Conservation (phyloP, 2,888 invertebrate genomes). For the Chymomyza amoena region DNA sequence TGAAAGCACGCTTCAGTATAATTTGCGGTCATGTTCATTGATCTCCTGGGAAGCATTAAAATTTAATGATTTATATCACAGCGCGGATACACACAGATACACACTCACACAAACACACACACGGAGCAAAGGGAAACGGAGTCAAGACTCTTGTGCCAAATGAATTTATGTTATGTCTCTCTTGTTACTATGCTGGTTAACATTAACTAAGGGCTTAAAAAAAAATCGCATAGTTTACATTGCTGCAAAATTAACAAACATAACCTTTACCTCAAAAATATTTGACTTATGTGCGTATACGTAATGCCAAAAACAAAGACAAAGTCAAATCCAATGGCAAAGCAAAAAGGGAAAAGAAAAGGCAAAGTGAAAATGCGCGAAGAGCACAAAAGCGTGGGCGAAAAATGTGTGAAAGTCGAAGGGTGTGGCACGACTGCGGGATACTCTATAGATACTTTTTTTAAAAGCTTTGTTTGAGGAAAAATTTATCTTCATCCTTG, state of each 20-base stretch:
- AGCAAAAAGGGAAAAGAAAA: constrained; percentile 7
- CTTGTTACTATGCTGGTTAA: constrained; percentile 11
- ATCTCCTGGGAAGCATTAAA: constrained; percentile 77
- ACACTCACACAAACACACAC: background rate
- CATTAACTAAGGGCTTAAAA: constrained; percentile 53
- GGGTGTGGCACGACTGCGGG: background rate
- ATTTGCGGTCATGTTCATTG: constrained; percentile 77
- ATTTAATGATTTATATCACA: constrained; percentile 76
- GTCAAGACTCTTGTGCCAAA: constrained; percentile 29
- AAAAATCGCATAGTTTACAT: constrained; percentile 9
- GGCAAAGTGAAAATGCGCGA: constrained; percentile 6
- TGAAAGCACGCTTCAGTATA: constrained; percentile 74
- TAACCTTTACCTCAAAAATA: constrained; percentile 23
- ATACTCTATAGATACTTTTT: too few species aligned
- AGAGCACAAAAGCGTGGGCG: background rate
- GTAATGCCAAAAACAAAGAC: constrained; percentile 24
- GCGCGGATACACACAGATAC: constrained; percentile 15
- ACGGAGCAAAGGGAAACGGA: background rate
- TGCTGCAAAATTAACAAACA: constrained; percentile 66
- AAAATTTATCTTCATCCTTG: too few species aligned
- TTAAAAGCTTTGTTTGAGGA: too few species aligned
- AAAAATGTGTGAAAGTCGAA: background rate
- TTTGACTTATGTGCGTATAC: constrained; percentile 66
- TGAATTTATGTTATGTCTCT: constrained; percentile 67
- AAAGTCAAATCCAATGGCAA: background rate